These are phyloP conservation scores for Hylaeus anthracinus DNA, from an alignment of 1,140 invertebrate genomes.

Conservation along the genomic window DNA sequence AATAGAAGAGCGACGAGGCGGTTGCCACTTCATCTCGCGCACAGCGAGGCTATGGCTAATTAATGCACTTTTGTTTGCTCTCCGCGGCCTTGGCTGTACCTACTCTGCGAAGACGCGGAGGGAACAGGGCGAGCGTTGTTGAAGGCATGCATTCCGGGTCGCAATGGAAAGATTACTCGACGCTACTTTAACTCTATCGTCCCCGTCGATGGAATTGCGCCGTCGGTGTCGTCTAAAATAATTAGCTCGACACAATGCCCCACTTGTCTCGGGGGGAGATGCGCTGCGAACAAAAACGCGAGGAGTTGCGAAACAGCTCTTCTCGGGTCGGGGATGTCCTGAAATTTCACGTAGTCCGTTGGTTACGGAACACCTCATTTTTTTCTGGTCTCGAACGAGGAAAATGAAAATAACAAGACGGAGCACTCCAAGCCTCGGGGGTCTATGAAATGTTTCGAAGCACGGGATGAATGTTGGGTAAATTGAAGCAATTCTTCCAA, in stretches of 20 bases:
- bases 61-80: conserved; percentile 66
- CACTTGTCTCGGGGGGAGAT: not conserved
- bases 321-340: not conserved
- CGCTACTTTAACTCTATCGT: not conserved
- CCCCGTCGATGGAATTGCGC: conserved; percentile 22
- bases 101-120: not conserved
- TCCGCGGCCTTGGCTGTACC: conserved; percentile 28
- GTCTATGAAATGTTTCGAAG: not conserved
- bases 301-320: not conserved
- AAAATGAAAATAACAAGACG: no score
- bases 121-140: not conserved
- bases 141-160: not conserved
- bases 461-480: not conserved
- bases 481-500: not conserved
- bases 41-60: conserved; percentile 56
- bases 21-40: conserved; percentile 59
- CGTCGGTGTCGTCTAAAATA: conserved; percentile 4
- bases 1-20: not conserved
- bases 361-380: no score
- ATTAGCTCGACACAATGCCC: conserved; percentile 6
- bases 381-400: no score
- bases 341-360: not conserved
- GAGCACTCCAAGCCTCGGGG: no score
- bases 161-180: not conserved
- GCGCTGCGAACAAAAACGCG: not conserved